Base-by-base conservation (phyloP, 2,888 invertebrate species). In the Hedya salicella region DNA sequence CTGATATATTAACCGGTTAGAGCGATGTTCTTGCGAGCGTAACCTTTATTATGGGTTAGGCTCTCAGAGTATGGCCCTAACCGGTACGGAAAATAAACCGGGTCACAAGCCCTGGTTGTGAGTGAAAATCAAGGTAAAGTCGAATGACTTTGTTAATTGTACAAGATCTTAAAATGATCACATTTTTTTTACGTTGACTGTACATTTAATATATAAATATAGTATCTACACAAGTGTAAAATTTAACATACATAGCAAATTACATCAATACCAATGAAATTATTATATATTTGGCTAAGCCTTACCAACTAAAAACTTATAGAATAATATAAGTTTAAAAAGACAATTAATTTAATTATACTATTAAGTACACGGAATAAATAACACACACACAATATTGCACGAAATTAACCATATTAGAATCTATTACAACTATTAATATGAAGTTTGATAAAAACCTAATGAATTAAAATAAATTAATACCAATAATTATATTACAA, bases 211-310 rank as follows among this genome's bases (percentile, higher is more conserved):
- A 67, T 39, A 44, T 40, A 56, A 36, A 17, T 32, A 52, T 21
- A 36, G 13, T 17, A n/a, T n/a, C n/a, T n/a, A 57, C 11, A 13
- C 19, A 62, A 56, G n/a, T 59, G 32, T 63, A 67, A 68, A 68
- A 48, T 46, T 60, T 42, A 67, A 68, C 60, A 66, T 67, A 61
- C 59, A 61, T 67, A 60, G 64, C 61, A 68, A 67, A 68, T 63
- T 67, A 68, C 59, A 68, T 39, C 42, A 53, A 68, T 66, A 66
- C 62, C 54, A 56, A 62, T 62, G 8, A 66, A 62, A 68, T 62
- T 50, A 40, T 56, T 62, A 54, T 69, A 70, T 70, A 71, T 68
- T 76, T 72, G 76, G 78, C 76, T 75, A 76, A 74, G 78, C 78
- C 76, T 72, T 70, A 71, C 62, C 56, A 59, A 69, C 67, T 56